Evolutionary conservation across 2,888 invertebrate species (phyloP), one percentile per base, ranked within the genome.

Genomic region (Cylindroiulus punctatus): DNA sequence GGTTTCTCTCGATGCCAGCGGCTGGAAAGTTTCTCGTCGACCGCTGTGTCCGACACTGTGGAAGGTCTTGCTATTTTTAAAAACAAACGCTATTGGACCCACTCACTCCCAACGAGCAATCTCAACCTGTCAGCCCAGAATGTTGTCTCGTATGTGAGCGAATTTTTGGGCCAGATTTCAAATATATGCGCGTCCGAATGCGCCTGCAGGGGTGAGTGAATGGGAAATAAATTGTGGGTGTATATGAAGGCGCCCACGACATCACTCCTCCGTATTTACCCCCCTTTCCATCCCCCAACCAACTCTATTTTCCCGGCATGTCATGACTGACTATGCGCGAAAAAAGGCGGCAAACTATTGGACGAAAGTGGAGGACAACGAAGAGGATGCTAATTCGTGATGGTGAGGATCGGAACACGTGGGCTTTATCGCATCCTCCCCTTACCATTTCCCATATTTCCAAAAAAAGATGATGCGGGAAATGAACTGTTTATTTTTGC

Each of bases 341-440:
- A 57, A 57, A 57, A 57, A 57, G 57, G 57, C 57, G n/a, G 57
- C 57, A 57, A 57, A 57, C 57, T 57, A 57, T 57, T 57, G 57
- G 57, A 57, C 57, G 57, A 57, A 57, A 57, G 57, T 57, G n/a
- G 57, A 57, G 57, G 57, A 57, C 57, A 57, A 57, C 57, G 57
- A 57, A n/a, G 57, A 57, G 57, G 57, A 57, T 57, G 57, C n/a
- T 57, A 57, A 57, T 57, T 57, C 57, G 57, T 1, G 57, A 57
- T 57, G n/a, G 57, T 57, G n/a, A 57, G 57, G 57, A 57, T 57
- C n/a, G 57, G 22, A 57, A 57, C 57, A 57, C 57, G 57, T 57
- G 57, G 57, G 57, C 22, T 57, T 57, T n/a, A 3, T 19, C n/a
- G 19, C 57, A 57, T 57, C 57, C n/a, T 57, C 57, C 36, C 7